phyloP scores from a whole-genome alignment of 2,113 vertebrate genomes.

The Dicaeum eximium region DNA sequence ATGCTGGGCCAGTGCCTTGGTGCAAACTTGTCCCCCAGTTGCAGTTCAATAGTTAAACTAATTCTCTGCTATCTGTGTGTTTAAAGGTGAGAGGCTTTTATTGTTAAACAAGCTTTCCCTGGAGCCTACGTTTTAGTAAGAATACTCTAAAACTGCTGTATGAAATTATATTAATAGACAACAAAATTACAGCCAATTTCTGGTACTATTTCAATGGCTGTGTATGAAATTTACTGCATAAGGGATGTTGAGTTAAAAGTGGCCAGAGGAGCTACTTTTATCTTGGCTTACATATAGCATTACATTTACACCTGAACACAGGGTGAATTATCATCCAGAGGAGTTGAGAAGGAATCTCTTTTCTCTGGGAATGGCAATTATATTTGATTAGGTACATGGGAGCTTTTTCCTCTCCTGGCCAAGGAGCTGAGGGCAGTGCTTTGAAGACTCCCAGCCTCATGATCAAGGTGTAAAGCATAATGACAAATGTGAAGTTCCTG shows the following conservation, averaged over 20 bases:
- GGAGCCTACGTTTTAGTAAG: background rate
- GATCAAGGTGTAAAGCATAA: slow-evolving; percentile 66
- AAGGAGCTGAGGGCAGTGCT: slow-evolving; percentile 63
- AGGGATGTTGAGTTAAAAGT: slow-evolving; percentile 63
- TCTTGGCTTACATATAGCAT: slow-evolving; percentile 60
- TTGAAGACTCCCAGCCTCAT: slow-evolving; percentile 64
- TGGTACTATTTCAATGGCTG: slow-evolving; percentile 36
- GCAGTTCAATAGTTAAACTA: slow-evolving; percentile 5
- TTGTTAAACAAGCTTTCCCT: slow-evolving; percentile 26
- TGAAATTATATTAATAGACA: slow-evolving; percentile 42
- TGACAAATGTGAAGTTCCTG: slow-evolving; percentile 62
- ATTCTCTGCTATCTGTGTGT: background rate
- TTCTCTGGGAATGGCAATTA: slow-evolving; percentile 68
- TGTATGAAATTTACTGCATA: slow-evolving; percentile 57
- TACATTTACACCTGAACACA: slow-evolving; percentile 67
- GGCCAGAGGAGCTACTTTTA: slow-evolving; percentile 52
- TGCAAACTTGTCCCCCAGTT: background rate
- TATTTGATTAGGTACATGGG: slow-evolving; percentile 64
- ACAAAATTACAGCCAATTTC: slow-evolving; percentile 38
- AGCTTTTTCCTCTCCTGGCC: slow-evolving; percentile 66
- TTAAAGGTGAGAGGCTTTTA: slow-evolving; percentile 19
- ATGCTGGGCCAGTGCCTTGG: background rate
- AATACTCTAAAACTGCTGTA: slow-evolving; percentile 4
- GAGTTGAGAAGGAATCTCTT: slow-evolving; percentile 67
- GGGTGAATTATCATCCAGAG: slow-evolving; percentile 64